Evolutionary conservation across 1,140 invertebrate genomes (phyloP).

Genomic region (Bradysia coprophila): DNA sequence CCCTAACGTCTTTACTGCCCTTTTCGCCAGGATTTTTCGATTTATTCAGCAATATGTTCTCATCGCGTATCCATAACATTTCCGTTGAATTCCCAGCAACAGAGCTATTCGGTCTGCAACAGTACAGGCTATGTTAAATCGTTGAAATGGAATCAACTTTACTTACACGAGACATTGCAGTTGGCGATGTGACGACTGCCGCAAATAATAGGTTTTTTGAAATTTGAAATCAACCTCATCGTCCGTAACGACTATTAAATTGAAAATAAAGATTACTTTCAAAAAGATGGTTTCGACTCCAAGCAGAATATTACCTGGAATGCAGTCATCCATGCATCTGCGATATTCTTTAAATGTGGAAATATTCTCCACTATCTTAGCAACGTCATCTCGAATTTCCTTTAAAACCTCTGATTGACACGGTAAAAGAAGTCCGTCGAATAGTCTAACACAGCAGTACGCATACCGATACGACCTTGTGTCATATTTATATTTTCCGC

Average conservation of each 20-base stretch:
- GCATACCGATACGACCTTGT: not conserved
- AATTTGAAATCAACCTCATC: too few species aligned
- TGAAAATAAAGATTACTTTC: too few species aligned
- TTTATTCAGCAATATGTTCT: not conserved
- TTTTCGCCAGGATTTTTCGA: not conserved
- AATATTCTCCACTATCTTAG: not conserved
- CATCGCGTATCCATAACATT: not conserved
- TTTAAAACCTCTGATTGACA: not conserved
- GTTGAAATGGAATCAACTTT: not conserved
- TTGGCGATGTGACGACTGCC: not conserved
- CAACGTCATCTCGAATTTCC: too few species aligned
- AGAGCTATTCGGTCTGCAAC: not conserved
- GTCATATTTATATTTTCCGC: not conserved
- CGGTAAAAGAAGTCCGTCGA: not conserved
- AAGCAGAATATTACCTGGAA: not conserved
- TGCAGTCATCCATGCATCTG: not conserved
- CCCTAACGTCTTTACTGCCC: not conserved
- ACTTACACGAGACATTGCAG: not conserved
- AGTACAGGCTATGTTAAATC: not conserved
- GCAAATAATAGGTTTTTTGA: not conserved
- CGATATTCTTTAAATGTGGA: not conserved
- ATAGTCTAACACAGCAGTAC: not conserved
- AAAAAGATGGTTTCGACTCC: not conserved
- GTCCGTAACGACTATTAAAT: too few species aligned
- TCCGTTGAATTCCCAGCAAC: not conserved